Conservation (phyloP, 1,140 invertebrate genomes). For the Drosophila mayri region DNA sequence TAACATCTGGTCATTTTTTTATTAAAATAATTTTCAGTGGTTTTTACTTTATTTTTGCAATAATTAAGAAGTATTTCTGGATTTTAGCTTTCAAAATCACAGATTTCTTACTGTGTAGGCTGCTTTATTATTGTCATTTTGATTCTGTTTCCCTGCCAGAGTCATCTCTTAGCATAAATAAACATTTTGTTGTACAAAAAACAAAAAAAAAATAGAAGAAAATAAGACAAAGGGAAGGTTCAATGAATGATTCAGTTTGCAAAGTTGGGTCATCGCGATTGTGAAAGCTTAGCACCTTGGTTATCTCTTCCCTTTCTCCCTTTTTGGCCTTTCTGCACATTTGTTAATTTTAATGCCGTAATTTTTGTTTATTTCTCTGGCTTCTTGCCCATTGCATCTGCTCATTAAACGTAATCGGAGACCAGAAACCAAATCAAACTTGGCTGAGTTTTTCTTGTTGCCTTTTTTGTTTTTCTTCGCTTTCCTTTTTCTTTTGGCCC, state of each 20-base stretch:
- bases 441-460: slow-evolving; percentile 22
- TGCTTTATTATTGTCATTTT: not conserved
- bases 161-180: slow-evolving; percentile 10
- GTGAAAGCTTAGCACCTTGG: slow-evolving; percentile 45
- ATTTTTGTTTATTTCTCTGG: slow-evolving; percentile 41
- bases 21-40: no score
- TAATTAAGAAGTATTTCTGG: not conserved
- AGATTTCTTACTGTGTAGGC: not conserved
- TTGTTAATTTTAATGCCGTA: slow-evolving; percentile 61
- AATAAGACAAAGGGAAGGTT: slow-evolving; percentile 1
- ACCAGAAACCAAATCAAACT: slow-evolving; percentile 46
- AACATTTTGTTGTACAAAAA: not conserved
- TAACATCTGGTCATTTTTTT: not conserved
- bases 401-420: slow-evolving; percentile 48
- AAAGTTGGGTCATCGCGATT: slow-evolving; percentile 31
- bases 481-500: slow-evolving; percentile 30
- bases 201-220: not conserved
- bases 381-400: slow-evolving; percentile 3
- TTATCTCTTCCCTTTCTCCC: not conserved
- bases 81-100: no score
- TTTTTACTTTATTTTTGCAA: not conserved
- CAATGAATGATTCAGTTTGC: not conserved
- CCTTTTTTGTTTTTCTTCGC: slow-evolving; percentile 1
- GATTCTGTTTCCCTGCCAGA: not conserved
- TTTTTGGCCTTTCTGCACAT: slow-evolving; percentile 22